Base-by-base conservation (phyloP, 2,113 vertebrate species). In the Butorides virescens region DNA sequence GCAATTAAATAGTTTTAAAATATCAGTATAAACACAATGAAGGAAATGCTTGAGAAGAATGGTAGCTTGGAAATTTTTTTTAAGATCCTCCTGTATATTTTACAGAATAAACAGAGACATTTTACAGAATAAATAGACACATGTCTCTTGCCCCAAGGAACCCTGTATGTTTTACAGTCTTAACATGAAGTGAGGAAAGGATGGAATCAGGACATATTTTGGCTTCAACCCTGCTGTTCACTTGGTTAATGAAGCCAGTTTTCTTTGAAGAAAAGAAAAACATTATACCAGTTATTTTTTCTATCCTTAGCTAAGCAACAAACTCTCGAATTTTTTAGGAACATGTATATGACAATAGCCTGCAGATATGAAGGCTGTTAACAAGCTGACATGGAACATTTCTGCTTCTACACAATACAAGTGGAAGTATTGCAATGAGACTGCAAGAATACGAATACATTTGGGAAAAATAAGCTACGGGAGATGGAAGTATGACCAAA, bases 341-440 rank as follows among this genome's bases (percentile, higher is more conserved):
- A 75, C 36, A 50, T 15, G 15, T 75, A 27, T 81, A 44, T 89
- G 52, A 84, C 86, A 97, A 73, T 53, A 89, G 65, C 86, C 70
- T 87, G 80, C 62, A 91, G 83, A 77, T 55, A 92, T 9, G 46
- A 78, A 68, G 65, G 61, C 80, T 89, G 91, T 87, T 91, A 95
- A 71, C 80, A 78, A 86, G 56, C 52, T 91, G 56, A 84, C 80
- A 61, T 65, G 53, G 68, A 94, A 67, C 56, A 52, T 42, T 84
- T 85, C 73, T 89, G 61, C 26, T 89, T 75, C 73, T 90, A 50
- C 44, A 39, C 0, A 6, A 56, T 44, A 10, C 29, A 77, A 83
- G 27, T 34, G 47, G 74, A 91, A 89, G 26, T 12, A 47, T 29
- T 86, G 68, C 56, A 89, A 19, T 13, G 23, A 29, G 26, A 70